Percentiles rank a stretch among this genome's conserved stretches.
Conservation (phyloP, 2,888 invertebrate species). For the Drosophila pseudotalamancana region DNA sequence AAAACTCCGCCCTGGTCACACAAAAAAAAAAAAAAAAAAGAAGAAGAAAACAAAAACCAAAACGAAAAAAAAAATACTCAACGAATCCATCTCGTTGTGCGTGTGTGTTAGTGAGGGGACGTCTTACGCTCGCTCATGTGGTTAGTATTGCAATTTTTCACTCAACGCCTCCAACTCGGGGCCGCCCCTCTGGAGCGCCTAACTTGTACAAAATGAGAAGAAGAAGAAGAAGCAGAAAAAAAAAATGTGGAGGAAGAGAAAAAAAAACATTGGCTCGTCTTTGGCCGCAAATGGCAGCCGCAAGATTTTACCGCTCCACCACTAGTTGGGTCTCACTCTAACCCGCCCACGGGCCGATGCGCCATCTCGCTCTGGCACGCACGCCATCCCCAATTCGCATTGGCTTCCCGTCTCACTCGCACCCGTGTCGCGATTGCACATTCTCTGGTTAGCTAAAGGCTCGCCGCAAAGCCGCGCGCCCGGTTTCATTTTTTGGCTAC, state of each 20-base stretch:
- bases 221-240: slow-evolving; percentile 8
- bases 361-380: neutral
- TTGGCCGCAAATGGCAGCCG: slow-evolving; percentile 82
- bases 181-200: slow-evolving; percentile 21
- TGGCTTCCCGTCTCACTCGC: slow-evolving; percentile 32
- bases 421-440: slow-evolving; percentile 41
- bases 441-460: slow-evolving; percentile 69
- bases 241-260: neutral
- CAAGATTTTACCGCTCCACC: slow-evolving; percentile 66
- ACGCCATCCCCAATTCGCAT: neutral
- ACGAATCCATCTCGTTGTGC: slow-evolving; percentile 31
- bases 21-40: slow-evolving; percentile 4
- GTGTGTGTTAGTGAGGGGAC: slow-evolving; percentile 35
- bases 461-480: slow-evolving; percentile 74
- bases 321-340: slow-evolving; percentile 12
- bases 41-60: neutral
- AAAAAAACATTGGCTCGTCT: slow-evolving; percentile 66
- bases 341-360: slow-evolving; percentile 14
- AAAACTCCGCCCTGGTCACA: slow-evolving; percentile 68
- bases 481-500: slow-evolving; percentile 62
- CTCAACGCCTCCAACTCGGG: slow-evolving; percentile 44
- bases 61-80: neutral
- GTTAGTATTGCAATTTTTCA: slow-evolving; percentile 57
- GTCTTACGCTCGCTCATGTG: slow-evolving; percentile 61
- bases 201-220: slow-evolving; percentile 16